These are phyloP conservation scores for Sapajus apella DNA, from an alignment of 2,113 vertebrate species.

Conservation along the genomic window DNA sequence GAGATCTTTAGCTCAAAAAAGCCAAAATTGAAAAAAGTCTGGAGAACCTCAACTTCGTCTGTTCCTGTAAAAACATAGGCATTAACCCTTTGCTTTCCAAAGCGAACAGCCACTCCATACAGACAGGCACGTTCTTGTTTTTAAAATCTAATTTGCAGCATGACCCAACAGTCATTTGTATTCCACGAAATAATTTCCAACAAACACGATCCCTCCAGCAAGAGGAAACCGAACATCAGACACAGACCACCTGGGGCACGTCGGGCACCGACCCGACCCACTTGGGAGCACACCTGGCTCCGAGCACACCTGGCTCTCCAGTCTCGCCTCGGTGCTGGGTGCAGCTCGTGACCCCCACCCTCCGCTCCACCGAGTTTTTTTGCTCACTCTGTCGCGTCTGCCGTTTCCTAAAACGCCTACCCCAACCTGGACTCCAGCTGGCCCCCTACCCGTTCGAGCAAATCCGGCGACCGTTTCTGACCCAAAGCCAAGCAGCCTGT, in stretches of 20 bases:
- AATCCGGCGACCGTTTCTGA: neutral
- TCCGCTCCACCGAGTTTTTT: neutral
- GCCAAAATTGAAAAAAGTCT: neutral
- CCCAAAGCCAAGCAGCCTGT: neutral
- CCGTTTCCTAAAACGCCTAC: neutral
- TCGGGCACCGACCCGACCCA: neutral
- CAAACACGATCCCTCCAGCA: neutral
- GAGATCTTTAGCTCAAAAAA: neutral
- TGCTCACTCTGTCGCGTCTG: neutral
- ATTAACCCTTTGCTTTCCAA: conserved; percentile 13
- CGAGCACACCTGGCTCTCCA: neutral
- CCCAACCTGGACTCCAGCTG: neutral
- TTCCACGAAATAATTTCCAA: neutral
- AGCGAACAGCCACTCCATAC: neutral
- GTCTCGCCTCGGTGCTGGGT: neutral
- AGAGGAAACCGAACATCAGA: neutral
- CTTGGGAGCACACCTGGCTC: neutral
- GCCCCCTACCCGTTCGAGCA: neutral
- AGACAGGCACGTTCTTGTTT: neutral
- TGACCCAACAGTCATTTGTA: neutral
- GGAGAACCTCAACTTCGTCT: conserved; percentile 23
- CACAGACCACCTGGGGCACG: neutral
- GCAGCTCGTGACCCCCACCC: neutral
- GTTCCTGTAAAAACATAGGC: neutral
- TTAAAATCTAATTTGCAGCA: neutral